Conservation (phyloP, 2,888 invertebrate species). For the Yponomeuta cagnagella region DNA sequence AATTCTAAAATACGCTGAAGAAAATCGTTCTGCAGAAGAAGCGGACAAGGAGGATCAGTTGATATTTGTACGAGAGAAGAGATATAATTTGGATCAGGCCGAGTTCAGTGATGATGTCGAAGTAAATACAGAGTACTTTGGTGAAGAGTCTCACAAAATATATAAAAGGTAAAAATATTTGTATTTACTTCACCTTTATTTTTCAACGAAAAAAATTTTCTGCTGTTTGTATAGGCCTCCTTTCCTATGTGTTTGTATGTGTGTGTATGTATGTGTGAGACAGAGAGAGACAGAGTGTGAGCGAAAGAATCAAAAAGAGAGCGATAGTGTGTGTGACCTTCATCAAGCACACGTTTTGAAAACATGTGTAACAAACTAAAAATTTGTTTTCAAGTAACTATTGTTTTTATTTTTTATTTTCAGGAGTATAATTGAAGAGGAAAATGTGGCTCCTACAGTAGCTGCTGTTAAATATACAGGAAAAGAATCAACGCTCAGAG, state of each 20-base stretch:
- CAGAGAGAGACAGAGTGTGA: no score
- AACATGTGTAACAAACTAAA: no score
- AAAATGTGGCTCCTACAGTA: conserved; percentile 39
- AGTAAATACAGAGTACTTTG: not conserved
- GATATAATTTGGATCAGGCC: not conserved
- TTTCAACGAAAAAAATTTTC: no score
- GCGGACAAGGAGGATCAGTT: not conserved
- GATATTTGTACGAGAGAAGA: not conserved
- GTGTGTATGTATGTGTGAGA: no score
- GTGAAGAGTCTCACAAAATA: not conserved
- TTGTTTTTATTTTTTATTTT: conserved; percentile 22
- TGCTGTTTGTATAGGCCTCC: no score
- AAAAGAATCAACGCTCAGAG: conserved; percentile 29
- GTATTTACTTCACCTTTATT: not conserved
- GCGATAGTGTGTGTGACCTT: no score
- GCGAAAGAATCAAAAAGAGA: no score
- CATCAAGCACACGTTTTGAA: no score
- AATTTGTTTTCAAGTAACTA: no score
- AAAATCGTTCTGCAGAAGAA: not conserved
- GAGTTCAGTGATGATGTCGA: not conserved
- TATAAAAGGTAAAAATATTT: not conserved
- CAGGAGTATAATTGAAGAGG: conserved; percentile 56
- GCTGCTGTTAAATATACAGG: conserved; percentile 39
- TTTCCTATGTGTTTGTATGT: no score
- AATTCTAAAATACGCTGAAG: not conserved